Evolutionary conservation across 2,797 vertebrate genomes (phyloP).

Genomic region (Synaphobranchus kaupii): DNA sequence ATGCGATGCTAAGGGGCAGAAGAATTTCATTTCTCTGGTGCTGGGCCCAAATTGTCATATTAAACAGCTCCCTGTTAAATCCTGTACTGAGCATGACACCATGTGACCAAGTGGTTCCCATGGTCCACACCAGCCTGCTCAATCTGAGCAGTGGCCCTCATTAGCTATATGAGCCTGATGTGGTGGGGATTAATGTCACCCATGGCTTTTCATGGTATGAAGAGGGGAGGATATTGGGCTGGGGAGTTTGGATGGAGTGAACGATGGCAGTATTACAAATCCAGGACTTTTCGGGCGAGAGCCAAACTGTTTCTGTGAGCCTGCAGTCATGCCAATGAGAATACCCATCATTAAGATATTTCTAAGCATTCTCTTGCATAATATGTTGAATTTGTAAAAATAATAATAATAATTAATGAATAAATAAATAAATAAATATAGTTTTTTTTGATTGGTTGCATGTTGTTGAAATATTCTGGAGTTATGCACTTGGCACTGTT

Average conservation of each 20-base stretch:
- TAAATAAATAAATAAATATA: no score
- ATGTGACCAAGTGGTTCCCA: slow-evolving; percentile 43
- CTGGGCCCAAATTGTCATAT: slow-evolving; percentile 1
- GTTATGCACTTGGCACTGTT: no score
- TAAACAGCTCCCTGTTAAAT: slow-evolving; percentile 25
- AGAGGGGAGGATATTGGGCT: slow-evolving; percentile 16
- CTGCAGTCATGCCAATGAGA: neutral
- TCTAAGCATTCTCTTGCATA: neutral
- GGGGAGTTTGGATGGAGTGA: neutral
- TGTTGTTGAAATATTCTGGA: no score
- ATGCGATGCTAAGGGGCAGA: neutral
- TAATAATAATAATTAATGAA: no score
- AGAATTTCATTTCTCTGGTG: neutral
- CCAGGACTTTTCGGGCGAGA: slow-evolving; percentile 5
- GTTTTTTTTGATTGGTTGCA: no score
- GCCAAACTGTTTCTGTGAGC: slow-evolving; percentile 19
- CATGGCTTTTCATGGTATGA: slow-evolving; percentile 53
- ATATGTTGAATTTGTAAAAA: no score
- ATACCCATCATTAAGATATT: neutral
- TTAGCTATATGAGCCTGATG: slow-evolving; percentile 55
- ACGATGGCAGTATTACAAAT: neutral
- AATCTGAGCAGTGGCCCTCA: slow-evolving; percentile 45
- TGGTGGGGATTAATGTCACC: slow-evolving; percentile 61
- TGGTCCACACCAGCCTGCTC: slow-evolving; percentile 26
- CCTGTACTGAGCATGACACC: slow-evolving; percentile 16